Evolutionary conservation across 2,113 vertebrate species (phyloP).

Genomic region (Gallinago jamesoni): DNA sequence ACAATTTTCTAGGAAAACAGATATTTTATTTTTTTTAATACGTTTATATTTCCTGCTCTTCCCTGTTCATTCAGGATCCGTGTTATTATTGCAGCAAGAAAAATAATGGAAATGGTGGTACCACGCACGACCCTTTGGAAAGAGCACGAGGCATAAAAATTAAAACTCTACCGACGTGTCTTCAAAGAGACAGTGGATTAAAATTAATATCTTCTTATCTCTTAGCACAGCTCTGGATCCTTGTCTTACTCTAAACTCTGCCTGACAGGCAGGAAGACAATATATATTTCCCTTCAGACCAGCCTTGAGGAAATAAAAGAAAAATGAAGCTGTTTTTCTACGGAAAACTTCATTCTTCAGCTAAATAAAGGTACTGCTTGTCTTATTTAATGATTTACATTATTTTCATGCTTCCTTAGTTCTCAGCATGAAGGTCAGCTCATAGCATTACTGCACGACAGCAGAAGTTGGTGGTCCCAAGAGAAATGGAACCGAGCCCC

Average conservation of each 20-base stretch:
- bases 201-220: not conserved
- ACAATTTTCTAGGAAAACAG: not conserved
- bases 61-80: not conserved
- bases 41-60: not conserved
- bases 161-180: accelerated
- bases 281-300: not conserved
- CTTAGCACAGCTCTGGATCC: not conserved
- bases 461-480: not conserved
- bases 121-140: accelerated
- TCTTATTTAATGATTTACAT: not conserved
- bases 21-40: no score
- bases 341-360: not conserved
- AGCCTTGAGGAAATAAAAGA: not conserved
- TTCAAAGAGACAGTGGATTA: not conserved
- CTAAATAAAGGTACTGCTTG: not conserved
- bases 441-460: no score
- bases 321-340: not conserved
- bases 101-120: not conserved
- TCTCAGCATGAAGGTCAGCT: not conserved
- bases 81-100: no score
- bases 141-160: not conserved
- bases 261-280: not conserved
- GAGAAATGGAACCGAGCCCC: not conserved
- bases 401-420: not conserved
- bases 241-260: not conserved